Percentiles rank a stretch among this genome's conserved stretches.
Evolutionary conservation across 2,888 invertebrate species (phyloP).

Genomic region (Gari tellinella): DNA sequence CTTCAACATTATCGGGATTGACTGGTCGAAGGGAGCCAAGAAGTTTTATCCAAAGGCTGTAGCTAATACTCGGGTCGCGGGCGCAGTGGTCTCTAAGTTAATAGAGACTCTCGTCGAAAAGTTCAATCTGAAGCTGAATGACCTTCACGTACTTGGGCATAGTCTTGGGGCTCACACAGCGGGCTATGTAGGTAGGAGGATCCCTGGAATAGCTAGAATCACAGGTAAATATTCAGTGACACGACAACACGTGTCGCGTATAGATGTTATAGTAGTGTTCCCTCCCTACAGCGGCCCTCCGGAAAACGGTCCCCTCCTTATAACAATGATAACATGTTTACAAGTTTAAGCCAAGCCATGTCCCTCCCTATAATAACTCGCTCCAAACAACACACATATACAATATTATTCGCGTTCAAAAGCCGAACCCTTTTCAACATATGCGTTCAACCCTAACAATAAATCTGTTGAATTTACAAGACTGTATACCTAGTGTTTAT

Average conservation of each 20-base stretch:
- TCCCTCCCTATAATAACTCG: too few relatives aligned
- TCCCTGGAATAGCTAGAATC: conserved; percentile 77
- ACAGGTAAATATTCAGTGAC: conserved; percentile 70
- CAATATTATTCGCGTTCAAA: too few relatives aligned
- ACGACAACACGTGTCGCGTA: neutral
- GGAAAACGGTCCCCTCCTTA: too few relatives aligned
- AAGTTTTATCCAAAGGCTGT: conserved; percentile 80
- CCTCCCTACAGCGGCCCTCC: too few relatives aligned
- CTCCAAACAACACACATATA: too few relatives aligned
- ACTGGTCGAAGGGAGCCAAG: conserved; percentile 70
- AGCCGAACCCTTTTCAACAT: too few relatives aligned
- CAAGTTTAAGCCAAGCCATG: too few relatives aligned
- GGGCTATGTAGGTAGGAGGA: conserved; percentile 91
- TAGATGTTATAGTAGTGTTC: neutral
- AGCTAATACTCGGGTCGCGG: conserved; percentile 82
- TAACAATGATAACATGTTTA: neutral
- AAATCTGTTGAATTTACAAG: too few relatives aligned
- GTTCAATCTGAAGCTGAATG: conserved; percentile 49
- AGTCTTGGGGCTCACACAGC: conserved; percentile 95
- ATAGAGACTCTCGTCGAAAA: conserved; percentile 60
- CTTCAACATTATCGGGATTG: conserved; percentile 69
- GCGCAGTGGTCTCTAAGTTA: conserved; percentile 77
- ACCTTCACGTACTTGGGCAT: conserved; percentile 89
- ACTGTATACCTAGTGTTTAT: too few relatives aligned
- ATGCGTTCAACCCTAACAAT: too few relatives aligned